Evolutionary conservation across 2,797 vertebrate genomes (phyloP).

Genomic region (Sternotherus odoratus): DNA sequence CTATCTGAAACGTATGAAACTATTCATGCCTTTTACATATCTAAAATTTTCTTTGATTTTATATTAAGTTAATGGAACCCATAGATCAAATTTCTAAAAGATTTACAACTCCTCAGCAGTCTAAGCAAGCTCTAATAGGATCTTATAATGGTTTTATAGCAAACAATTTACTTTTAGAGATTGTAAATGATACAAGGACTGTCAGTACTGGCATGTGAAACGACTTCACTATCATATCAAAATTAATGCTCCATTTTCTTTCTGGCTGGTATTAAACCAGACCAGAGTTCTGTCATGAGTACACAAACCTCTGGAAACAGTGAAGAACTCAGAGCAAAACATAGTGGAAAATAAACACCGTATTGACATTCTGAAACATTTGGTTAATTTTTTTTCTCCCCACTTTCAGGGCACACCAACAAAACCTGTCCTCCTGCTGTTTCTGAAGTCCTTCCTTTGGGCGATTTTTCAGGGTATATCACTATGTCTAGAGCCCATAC

Average conservation of each 20-base stretch:
- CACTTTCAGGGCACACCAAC: background rate
- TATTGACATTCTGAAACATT: background rate
- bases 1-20: constrained; percentile 73
- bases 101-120: constrained; percentile 51
- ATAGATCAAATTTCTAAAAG: constrained; percentile 59
- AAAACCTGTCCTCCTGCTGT: background rate
- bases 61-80: constrained; percentile 63
- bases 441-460: background rate
- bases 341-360: constrained; percentile 21
- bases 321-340: constrained; percentile 53
- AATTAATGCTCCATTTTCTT: constrained; percentile 62
- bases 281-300: constrained; percentile 62
- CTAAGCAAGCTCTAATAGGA: constrained; percentile 38
- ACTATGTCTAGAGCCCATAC: constrained; percentile 3
- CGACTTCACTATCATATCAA: constrained; percentile 59
- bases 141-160: constrained; percentile 39
- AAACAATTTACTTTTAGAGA: constrained; percentile 58
- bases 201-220: background rate
- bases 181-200: background rate
- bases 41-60: constrained; percentile 62
- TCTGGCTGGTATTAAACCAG: constrained; percentile 43
- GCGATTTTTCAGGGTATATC: background rate
- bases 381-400: constrained; percentile 16
- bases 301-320: constrained; percentile 47
- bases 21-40: constrained; percentile 57